phyloP scores from a whole-genome alignment of 2,888 invertebrate genomes.

The Shargacucullia verbasci region DNA sequence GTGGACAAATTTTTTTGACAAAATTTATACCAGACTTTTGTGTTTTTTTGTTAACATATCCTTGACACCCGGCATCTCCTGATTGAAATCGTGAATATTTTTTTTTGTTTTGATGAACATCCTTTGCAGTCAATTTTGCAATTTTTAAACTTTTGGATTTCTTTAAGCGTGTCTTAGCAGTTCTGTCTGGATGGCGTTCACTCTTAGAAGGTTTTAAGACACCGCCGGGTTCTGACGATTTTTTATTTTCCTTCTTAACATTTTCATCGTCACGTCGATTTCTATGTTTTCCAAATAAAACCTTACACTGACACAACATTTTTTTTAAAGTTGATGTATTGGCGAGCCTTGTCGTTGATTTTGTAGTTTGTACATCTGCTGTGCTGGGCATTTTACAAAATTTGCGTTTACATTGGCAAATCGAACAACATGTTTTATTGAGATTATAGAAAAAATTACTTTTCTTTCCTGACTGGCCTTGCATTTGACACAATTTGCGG shows the following conservation, averaged over 20 bases:
- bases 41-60: not conserved
- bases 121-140: conserved; percentile 18
- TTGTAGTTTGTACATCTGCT: not conserved
- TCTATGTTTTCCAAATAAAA: conserved; percentile 23
- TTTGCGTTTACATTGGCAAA: conserved; percentile 1
- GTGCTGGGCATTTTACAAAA: not conserved
- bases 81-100: conserved; percentile 39
- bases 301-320: conserved; percentile 15
- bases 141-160: conserved; percentile 43
- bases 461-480: not conserved
- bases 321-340: conserved; percentile 12
- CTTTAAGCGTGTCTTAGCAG: conserved; percentile 21
- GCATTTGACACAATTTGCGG: not conserved
- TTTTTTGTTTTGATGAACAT: conserved; percentile 16
- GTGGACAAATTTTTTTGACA: conserved; percentile 1
- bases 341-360: not conserved
- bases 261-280: not conserved
- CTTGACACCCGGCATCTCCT: conserved; percentile 22
- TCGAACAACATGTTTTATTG: conserved; percentile 2
- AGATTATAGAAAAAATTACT: not conserved
- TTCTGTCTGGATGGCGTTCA: conserved; percentile 34
- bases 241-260: not conserved
- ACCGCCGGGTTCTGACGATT: conserved; percentile 3
- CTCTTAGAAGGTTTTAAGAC: conserved; percentile 48
- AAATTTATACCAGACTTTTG: not conserved